Evolutionary conservation across 2,888 invertebrate species (phyloP), one percentile per base, ranked within the genome.

Genomic region (Athalia rosae): DNA sequence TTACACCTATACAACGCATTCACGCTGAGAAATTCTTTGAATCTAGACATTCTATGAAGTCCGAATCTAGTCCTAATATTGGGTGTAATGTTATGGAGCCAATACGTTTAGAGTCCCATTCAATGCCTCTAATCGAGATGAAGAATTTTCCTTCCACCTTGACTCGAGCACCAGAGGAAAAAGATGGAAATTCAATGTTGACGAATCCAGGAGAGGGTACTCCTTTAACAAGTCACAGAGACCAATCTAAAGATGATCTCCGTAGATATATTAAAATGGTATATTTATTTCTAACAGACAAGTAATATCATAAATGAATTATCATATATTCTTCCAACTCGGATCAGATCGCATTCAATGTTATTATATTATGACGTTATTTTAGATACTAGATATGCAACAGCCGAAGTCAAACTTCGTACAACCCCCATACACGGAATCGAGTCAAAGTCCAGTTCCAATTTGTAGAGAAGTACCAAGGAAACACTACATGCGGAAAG

Each of bases 251-350:
- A 76, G 89, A 88, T 76, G 91, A 92, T 81, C 85, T 92, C 28
- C 90, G 90, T 78, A 91, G 90, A 85, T 92, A 91, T 80, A 90
- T 92, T 58, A 89, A 90, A 87, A 89, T 91, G 91, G 92, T 91
- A 83, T 82, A 59, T 59, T 59, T 13, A 15, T 15, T 8, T 48
- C 0, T 0, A 48, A n/a, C 48, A 64, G n/a, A 53, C 4, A 56
- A 53, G 0, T n/a, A 8, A 13, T 56, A 41, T 9, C 41, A n/a
- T 4, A 6, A 9, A 28, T 62, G 28, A 41, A 69, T 53, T 53
- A 3, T 53, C 7, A 41, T 28, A 13, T 6, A 11, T 6, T 41
- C 50, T 13, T 53, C 9, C 53, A 69, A 41, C 28, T 28, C 53
- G 15, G 15, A 61, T 61, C 8, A 13, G 9, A n/a, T 61, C 13